Base-by-base conservation (phyloP, 1,140 invertebrate species). In the Globodera ellingtonae region DNA sequence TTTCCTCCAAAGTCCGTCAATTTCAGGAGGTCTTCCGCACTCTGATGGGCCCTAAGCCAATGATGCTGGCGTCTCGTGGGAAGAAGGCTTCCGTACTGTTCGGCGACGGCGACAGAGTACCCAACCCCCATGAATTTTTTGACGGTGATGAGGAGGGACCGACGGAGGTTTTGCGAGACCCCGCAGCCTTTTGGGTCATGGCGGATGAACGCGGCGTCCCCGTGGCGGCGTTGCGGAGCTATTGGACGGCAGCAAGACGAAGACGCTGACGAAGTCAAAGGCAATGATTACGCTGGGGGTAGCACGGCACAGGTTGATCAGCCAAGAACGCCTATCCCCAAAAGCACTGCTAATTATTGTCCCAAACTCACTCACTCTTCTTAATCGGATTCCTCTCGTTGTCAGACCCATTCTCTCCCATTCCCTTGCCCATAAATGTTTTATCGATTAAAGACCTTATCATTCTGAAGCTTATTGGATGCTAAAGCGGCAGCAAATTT, bases 11-110 rank as follows among this genome's bases (percentile, higher is more conserved):
- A 72, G 21, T 24, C 35, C 15, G 5, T 62, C 18, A 15, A 21
- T 78, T 78, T 18, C 21, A 80, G 79, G 69, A 80, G 56, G 79
- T 80, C 21, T 80, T 80, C n/a, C 79, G 79, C 4, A 80, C 79
- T 46, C 56, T 80, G 44, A 80, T 80, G 79, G 77, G 67, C 44
- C 24, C 70, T 13, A 80, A 80, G 59, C 73, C 79, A 9, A 80
- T 80, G 79, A 75, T 75, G 72, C 24, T 80, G 48, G 56, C 59
- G 8, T 80, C 79, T 44, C 50, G 79, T 46, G 79, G 79, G 4
- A 80, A 80, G 35, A 80, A 80, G 56, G 56, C 56, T 6, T 79
- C 79, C 18, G 35, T 6, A 67, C 66, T 67, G 66, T 15, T 67
- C n/a, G 18, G 35, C 46, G 75, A 24, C n/a, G 18, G 24, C 46